Conservation (phyloP, 92 coral and sea anemone genomes). For the Paragorgia papillata region DNA sequence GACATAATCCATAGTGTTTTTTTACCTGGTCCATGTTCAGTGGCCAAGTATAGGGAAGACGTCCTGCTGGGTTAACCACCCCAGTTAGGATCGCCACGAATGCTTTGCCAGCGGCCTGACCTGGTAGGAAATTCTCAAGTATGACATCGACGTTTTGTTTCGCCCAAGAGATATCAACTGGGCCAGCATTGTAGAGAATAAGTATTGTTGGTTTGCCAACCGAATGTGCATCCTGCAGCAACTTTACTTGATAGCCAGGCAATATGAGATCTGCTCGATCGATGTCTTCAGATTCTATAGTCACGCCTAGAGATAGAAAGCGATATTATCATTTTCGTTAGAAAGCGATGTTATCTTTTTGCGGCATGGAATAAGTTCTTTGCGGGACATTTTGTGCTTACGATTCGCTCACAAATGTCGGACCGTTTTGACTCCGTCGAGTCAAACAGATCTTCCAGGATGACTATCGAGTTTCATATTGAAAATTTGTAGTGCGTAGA, state of each 20-base stretch:
- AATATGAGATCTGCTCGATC: conserved; percentile 47
- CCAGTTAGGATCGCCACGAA: conserved; percentile 43
- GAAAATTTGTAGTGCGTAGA: too few species aligned
- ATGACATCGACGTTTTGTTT: conserved; percentile 47
- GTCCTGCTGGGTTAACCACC: conserved; percentile 51
- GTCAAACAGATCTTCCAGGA: too few species aligned
- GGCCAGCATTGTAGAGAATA: conserved; percentile 56
- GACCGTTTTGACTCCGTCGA: too few species aligned
- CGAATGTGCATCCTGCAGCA: conserved; percentile 53
- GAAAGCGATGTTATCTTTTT: too few species aligned
- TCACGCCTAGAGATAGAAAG: conserved; percentile 21
- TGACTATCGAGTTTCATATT: too few species aligned
- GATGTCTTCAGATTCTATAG: conserved; percentile 42
- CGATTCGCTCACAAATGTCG: too few species aligned
- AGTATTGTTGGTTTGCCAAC: conserved; percentile 57
- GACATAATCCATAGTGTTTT: too few species aligned
- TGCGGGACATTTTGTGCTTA: too few species aligned
- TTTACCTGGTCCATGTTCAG: conserved; percentile 51
- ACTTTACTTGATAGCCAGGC: conserved; percentile 53
- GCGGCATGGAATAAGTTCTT: too few species aligned
- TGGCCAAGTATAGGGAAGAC: conserved; percentile 58
- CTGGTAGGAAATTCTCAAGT: conserved; percentile 51
- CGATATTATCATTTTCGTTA: too few species aligned
- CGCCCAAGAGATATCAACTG: conserved; percentile 61
- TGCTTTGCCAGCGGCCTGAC: conserved; percentile 53